Evolutionary conservation across 2,797 vertebrate species (phyloP).

Genomic region (Tapirus indicus): DNA sequence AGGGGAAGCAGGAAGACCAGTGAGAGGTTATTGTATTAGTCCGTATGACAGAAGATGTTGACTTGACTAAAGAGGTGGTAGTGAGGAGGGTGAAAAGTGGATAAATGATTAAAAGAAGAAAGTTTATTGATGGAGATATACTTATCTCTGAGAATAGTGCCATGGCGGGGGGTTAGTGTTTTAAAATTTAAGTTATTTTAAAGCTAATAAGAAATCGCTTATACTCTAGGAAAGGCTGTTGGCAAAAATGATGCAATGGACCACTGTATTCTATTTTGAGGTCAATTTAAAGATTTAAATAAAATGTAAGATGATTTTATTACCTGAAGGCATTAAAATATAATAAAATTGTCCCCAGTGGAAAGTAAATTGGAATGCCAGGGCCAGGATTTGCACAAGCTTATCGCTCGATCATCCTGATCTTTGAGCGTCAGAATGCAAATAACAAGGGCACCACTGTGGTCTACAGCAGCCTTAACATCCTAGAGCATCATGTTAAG

Average conservation of each 20-base stretch:
- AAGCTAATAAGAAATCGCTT: slow-evolving; percentile 22
- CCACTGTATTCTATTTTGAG: slow-evolving; percentile 8
- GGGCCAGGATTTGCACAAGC: background rate
- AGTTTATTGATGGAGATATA: background rate
- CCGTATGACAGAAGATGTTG: background rate
- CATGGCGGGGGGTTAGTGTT: background rate
- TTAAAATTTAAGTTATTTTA: slow-evolving; percentile 18
- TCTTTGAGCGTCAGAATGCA: background rate
- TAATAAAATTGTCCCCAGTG: background rate
- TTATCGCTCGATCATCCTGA: background rate
- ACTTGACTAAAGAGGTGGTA: background rate
- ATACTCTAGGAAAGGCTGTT: background rate
- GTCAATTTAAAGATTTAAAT: slow-evolving; percentile 30
- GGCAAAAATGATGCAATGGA: slow-evolving; percentile 18
- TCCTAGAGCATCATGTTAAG: background rate
- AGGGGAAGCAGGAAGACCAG: background rate
- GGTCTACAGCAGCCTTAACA: background rate
- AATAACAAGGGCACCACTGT: background rate
- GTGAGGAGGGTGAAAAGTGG: background rate
- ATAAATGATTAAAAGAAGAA: background rate
- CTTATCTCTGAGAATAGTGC: background rate
- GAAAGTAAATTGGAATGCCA: background rate
- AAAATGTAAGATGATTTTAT: slow-evolving; percentile 26
- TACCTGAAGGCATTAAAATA: slow-evolving; percentile 29
- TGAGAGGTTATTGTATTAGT: fast-evolving